Base-by-base conservation (phyloP, 53 echinoderm and acorn worm genomes). In the Echinometra lucunter region DNA sequence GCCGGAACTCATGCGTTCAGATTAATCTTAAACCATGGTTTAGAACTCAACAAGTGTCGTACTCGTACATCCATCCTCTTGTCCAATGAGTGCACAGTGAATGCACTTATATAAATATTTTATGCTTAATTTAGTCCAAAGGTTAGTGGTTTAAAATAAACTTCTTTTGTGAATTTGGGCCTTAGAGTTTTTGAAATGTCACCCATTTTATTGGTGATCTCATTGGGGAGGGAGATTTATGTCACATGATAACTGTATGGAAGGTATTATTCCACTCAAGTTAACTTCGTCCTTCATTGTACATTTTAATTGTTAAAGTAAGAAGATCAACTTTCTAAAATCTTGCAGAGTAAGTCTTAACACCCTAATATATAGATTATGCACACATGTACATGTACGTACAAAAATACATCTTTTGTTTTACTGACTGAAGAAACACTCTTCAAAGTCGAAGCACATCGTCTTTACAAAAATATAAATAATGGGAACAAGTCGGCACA, bases 391-490 rank as follows among this genome's bases (percentile, higher is more conserved):
- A 25, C 21, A 35, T 11, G 8, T 7, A 40, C 38, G 78, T 78
- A 78, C 78, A 78, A 78, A 78, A 78, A 78, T 78, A 78, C 78
- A 18, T 78, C 42, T 42, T 78, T 17, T 78, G 42, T 78, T 23
- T 42, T 16, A 78, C 78, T 13, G 13, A 78, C 78, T 78, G 23
- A 42, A 35, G 35, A 78, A 78, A 78, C 21, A 78, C 19, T 78
- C 35, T 78, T 40, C 78, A 40, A 42, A 78, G 38, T 78, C 42
- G 42, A 63, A 78, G 78, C 19, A 78, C 42, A 78, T 6, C 19
- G 42, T 78, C 78, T 23, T 78, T 42, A 78, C 78, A 78, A 78
- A 78, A 78, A 78, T 78, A 78, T 78, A 42, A 78, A 78, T 42
- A 40, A 78, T 78, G 78, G 19, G 6, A 78, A 78, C 42, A 42